Evolutionary conservation across 2,113 vertebrate genomes (phyloP).

Genomic region (Motacilla tschutschensis): DNA sequence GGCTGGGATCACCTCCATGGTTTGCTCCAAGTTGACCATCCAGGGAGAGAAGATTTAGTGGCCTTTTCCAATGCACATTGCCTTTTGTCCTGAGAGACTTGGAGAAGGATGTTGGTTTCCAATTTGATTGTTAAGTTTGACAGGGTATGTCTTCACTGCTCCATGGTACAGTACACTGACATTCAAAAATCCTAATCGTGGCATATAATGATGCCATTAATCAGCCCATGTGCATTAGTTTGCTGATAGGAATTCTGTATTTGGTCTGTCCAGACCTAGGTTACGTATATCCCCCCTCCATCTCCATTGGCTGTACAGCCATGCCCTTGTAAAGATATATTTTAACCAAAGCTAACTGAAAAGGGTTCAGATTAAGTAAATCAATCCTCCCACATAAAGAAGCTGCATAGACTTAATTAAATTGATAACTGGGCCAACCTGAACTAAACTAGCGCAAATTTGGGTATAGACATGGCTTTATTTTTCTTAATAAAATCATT

Average conservation of each 20-base stretch:
- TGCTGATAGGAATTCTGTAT: neutral
- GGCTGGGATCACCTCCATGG: neutral
- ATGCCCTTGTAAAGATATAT: neutral
- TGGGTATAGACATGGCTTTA: neutral
- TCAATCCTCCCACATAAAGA: neutral
- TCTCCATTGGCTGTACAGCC: neutral
- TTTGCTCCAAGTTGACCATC: neutral
- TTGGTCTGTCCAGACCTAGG: neutral
- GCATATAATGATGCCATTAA: neutral
- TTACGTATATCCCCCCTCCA: neutral
- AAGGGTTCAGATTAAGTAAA: conserved; percentile 16
- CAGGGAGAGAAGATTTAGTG: neutral
- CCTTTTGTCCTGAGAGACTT: neutral
- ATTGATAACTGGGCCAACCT: conserved; percentile 19
- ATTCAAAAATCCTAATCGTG: neutral
- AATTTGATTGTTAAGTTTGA: neutral
- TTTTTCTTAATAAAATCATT: neutral
- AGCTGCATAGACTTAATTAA: conserved; percentile 28
- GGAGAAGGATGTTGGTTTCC: neutral
- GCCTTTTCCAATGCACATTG: neutral
- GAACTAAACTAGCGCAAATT: conserved; percentile 12
- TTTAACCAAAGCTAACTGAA: conserved; percentile 1
- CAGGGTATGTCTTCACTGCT: neutral
- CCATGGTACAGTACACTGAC: neutral
- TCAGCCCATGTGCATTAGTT: neutral